Percentiles rank a stretch among this genome's conserved stretches.
Conservation (phyloP, 64 coral and sea anemone genomes). For the Acropora yongei region DNA sequence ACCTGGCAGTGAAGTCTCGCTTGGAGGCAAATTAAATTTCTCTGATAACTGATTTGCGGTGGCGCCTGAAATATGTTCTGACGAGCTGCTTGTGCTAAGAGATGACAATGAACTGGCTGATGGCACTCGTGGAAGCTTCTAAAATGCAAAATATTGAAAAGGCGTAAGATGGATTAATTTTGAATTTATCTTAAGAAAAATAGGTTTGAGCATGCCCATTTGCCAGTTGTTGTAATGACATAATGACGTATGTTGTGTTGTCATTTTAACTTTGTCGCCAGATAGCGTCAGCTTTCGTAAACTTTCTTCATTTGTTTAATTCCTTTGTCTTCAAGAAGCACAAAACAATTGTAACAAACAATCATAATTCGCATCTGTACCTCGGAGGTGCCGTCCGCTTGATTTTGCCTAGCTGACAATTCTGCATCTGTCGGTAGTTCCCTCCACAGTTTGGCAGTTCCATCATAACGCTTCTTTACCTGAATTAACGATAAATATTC, state of each 20-base stretch:
- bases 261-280: too few relatives aligned
- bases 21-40: conserved; percentile 28
- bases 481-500: neutral
- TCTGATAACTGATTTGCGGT: conserved; percentile 3
- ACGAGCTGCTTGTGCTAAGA: neutral
- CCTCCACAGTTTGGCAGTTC: conserved; percentile 66
- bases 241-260: neutral
- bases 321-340: neutral
- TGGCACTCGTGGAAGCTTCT: neutral
- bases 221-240: neutral
- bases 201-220: too few relatives aligned
- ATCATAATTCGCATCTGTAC: neutral
- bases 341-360: neutral
- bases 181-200: too few relatives aligned
- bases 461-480: conserved; percentile 89
- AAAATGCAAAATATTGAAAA: neutral
- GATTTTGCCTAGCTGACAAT: neutral
- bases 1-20: conserved; percentile 30
- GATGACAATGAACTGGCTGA: conserved; percentile 25
- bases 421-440: conserved; percentile 90
- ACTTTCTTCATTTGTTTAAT: too few relatives aligned
- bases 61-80: neutral
- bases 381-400: neutral
- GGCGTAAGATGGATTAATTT: neutral
- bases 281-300: too few relatives aligned